A percentile compares a stretch with the other conserved stretches of the same genome.
phyloP scores from a whole-genome alignment of 1,140 invertebrate species.

The Nasonia vitripennis region DNA sequence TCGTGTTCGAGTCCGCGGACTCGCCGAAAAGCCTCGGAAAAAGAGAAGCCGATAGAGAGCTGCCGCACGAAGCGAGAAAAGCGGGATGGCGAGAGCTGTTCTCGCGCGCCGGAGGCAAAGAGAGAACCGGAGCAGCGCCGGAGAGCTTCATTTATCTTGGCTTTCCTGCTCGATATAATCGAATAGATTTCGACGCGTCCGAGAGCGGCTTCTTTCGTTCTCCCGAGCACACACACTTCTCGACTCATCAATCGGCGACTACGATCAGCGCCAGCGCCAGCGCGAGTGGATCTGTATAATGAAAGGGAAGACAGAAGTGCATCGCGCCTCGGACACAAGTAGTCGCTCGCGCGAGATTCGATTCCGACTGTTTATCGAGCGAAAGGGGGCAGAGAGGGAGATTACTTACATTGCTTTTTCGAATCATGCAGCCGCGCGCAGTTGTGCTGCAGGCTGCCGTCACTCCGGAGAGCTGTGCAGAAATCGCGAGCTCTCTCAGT shows the following conservation, averaged over 20 bases:
- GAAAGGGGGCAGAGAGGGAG: too few relatives aligned
- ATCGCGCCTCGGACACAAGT: too few relatives aligned
- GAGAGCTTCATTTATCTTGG: constrained; percentile 46
- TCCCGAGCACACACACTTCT: not conserved
- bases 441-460: too few relatives aligned
- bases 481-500: too few relatives aligned
- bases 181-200: constrained; percentile 46
- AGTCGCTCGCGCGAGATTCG: not conserved
- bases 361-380: constrained; percentile 39
- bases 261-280: not conserved
- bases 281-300: constrained; percentile 1
- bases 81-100: not conserved
- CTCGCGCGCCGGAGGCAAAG: not conserved
- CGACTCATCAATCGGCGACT: constrained; percentile 45
- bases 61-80: not conserved
- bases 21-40: not conserved
- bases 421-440: too few relatives aligned
- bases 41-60: not conserved
- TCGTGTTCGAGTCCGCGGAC: too few relatives aligned
- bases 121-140: not conserved
- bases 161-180: constrained; percentile 33
- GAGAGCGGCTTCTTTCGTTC: not conserved
- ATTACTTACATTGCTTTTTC: not conserved
- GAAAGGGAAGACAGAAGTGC: not conserved
- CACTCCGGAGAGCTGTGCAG: too few relatives aligned